Evolutionary conservation across 2,797 vertebrate species (phyloP), one percentile per base, ranked within the genome.

Genomic region (Arremon aurantiirostris): DNA sequence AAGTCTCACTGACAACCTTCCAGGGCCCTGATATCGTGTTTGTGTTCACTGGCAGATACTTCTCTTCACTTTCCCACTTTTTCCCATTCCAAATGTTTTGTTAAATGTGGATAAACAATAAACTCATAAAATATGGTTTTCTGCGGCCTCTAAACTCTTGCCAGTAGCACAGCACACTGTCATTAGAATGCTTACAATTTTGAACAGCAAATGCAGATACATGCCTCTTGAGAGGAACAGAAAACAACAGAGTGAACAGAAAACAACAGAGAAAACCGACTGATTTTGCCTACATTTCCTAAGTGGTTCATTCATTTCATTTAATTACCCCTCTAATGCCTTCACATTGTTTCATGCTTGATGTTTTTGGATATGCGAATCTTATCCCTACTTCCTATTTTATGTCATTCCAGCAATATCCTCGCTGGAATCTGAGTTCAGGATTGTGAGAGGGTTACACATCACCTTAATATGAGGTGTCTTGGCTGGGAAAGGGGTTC

Each of bases 371-470:
- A 47, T 63, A 41, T 19, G 2, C 9, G 18, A 52, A 71, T 78
- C 9, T 57, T 4, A 24, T 4, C 16, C 5, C 0, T 0, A 14
- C 18, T 50, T 83, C 5, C 7, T 2, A 11, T 68, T 84, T 86
- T 75, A 23, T 14, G 11, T 69, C 20, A 27, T 75, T 70, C 30
- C n/a, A 53, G 23, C 17, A 61, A 37, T 18, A 21, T 37, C 16
- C 5, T 57, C 23, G n/a, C 24, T 26, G 46, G 22, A 68, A 13
- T 59, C 10, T 23, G 12, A 12, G 5, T 8, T 66, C 14, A 44
- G 46, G 32, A 50, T 19, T 42, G 5, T 42, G 12, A 46, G 11
- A 66, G 16, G 4, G 21, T 49, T 42, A 53, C 26, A 10, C 4
- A 53, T 34, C n/a, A 55, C 7, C 19, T 10, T 82, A 50, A 49